A percentile compares a stretch with the other conserved stretches of the same genome.
Conservation (phyloP, 2,797 vertebrate genomes). For the Myoxocephalus aenaeus region DNA sequence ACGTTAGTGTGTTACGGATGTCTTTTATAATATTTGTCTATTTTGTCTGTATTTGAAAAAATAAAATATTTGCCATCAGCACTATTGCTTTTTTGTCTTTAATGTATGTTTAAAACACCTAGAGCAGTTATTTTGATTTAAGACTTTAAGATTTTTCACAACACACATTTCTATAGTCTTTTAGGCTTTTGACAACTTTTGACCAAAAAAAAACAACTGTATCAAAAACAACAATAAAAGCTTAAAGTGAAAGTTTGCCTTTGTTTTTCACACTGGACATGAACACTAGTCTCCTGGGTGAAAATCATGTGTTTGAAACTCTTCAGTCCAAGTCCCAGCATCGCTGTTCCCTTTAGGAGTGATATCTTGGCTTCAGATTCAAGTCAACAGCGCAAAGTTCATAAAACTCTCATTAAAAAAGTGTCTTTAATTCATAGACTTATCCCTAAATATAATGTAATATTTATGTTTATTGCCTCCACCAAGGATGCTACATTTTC, state of each 20-base stretch:
- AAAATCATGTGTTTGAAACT: not conserved
- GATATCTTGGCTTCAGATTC: not conserved
- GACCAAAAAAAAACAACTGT: not conserved
- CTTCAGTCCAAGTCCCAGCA: not conserved
- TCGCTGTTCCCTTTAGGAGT: not conserved
- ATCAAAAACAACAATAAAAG: not conserved
- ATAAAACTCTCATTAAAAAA: not conserved
- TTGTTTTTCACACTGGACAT: too few species aligned
- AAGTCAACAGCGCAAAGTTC: not conserved
- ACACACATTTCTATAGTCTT: not conserved
- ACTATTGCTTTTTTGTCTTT: not conserved
- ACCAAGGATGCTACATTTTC: not conserved
- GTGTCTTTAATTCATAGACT: too few species aligned
- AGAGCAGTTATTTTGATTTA: not conserved
- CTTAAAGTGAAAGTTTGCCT: not conserved
- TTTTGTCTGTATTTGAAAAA: conserved; percentile 73
- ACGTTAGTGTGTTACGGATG: conserved; percentile 51
- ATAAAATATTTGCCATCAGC: conserved; percentile 51
- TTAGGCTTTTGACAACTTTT: too few species aligned
- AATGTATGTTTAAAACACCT: not conserved
- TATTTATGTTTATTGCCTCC: not conserved
- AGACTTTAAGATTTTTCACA: not conserved
- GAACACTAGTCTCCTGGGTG: not conserved
- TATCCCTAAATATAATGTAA: not conserved
- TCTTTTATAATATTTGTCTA: conserved; percentile 76